These are phyloP conservation scores for Protonemura montana DNA, from an alignment of 2,888 invertebrate species.

Conservation along the genomic window DNA sequence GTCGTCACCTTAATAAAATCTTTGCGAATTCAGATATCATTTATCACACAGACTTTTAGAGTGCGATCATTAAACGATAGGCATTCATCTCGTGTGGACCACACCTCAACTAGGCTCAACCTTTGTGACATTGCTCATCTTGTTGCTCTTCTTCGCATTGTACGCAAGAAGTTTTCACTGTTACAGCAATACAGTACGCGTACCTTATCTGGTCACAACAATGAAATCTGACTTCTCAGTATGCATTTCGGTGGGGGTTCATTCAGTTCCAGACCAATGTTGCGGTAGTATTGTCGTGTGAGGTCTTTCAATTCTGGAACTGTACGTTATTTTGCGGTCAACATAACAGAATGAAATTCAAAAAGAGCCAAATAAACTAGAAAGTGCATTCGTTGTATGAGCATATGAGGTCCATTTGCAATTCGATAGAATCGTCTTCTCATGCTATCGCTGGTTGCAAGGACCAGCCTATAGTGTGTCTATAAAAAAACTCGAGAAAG, in stretches of 20 bases:
- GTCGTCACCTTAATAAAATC: neutral
- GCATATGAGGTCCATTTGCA: no score
- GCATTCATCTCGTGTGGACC: neutral
- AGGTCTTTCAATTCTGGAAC: constrained; percentile 18
- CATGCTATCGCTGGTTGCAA: neutral
- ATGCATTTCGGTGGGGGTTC: constrained; percentile 13
- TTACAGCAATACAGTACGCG: neutral
- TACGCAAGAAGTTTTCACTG: neutral
- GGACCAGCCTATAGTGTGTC: neutral
- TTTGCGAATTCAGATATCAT: neutral
- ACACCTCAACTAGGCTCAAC: neutral
- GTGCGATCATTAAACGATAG: neutral
- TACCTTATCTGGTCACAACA: neutral
- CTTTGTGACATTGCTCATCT: neutral
- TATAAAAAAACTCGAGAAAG: no score
- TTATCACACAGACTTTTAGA: neutral
- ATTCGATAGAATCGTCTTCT: no score
- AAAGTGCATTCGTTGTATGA: neutral
- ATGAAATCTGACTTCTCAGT: neutral
- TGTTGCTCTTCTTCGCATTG: neutral
- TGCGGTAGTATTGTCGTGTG: constrained; percentile 25
- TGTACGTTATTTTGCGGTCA: constrained; percentile 38
- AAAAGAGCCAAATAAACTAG: neutral
- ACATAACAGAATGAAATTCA: neutral
- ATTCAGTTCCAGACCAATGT: constrained; percentile 14